A percentile compares a stretch with the other conserved stretches of the same genome.
phyloP scores from a whole-genome alignment of 2,797 vertebrate genomes.

The Cryptoblepharus egeriae region DNA sequence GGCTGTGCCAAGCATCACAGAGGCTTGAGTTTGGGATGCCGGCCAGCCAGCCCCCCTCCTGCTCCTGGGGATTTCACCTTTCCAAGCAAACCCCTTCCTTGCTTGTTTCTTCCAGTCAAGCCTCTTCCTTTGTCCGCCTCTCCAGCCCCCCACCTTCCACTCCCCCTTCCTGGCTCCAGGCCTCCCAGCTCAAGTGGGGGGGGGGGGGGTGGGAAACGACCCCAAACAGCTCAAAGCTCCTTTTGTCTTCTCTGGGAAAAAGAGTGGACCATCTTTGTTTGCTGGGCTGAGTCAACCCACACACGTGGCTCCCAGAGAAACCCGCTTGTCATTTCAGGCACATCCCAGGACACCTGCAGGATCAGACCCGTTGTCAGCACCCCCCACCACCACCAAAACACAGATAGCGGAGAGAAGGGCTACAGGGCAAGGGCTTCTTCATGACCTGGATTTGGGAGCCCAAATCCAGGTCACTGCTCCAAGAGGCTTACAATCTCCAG shows the following conservation, averaged over 20 bases:
- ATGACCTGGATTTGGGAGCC: too few species aligned
- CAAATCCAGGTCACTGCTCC: too few species aligned
- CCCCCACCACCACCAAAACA: too few species aligned
- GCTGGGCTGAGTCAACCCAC: neutral
- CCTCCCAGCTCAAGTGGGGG: neutral
- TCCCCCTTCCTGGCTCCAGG: neutral
- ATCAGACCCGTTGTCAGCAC: too few species aligned
- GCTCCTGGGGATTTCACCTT: neutral
- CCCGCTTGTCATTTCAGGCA: conserved; percentile 26
- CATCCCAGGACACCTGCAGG: neutral
- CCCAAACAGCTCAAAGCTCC: neutral
- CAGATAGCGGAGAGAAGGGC: neutral
- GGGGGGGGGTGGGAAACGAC: too few species aligned
- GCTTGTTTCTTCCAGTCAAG: neutral
- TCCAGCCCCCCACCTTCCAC: neutral
- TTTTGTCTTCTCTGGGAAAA: conserved; percentile 7
- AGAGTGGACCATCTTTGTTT: neutral
- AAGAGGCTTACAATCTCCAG: too few species aligned
- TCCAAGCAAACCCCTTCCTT: too few species aligned
- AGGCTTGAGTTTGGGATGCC: neutral
- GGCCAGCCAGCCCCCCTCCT: too few species aligned
- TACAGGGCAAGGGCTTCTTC: neutral
- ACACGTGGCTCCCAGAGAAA: neutral
- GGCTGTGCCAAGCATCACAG: too few species aligned
- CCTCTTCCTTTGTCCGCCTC: neutral